Evolutionary conservation across 1,140 invertebrate genomes (phyloP), one percentile per base, ranked within the genome.

Genomic region (Macrobrachium nipponense): DNA sequence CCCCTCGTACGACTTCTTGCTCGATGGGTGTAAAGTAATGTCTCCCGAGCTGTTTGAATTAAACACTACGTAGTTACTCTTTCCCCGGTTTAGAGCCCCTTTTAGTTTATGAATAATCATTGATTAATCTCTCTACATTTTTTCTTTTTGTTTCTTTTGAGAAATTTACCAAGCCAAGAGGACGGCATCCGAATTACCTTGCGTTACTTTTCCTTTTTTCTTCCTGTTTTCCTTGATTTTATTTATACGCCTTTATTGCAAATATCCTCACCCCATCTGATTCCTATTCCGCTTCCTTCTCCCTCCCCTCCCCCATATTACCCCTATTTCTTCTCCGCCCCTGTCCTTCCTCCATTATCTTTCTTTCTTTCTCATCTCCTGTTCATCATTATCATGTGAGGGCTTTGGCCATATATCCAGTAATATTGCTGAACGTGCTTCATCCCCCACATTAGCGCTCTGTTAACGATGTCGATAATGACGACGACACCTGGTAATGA

Each of bases 381-480:
- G 14, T 78, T 60, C 83, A 86, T 86, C 83, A 80, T 86, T 80
- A 80, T 86, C 83, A 80, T 75, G 44, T 51, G 66, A 73, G 70
- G 73, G 66, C 64, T 17, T 68, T 75, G 83, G 77, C 68, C 83
- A 86, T 86, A 86, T 86, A 86, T 86, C 66, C 83, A 73, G 51
- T 72, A 68, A 86, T 86, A 86, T 80, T 86, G 83, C 83, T 86
- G 83, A 86, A 86, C 83, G 83, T 86, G 83, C 83, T 86, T 78
- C 68, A 86, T 86, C 76, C 60, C 51, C 27, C 83, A 86, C 83
- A 86, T 86, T 86, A 86, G 83, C 83, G 77, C 83, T 51, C 64
- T 86, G 83, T 86, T 86, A 86, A 86, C 83, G 83, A 86, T 68
- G 76, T 44, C 59, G 83, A 79, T 86, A 86, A 86, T 86, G 83